phyloP scores from a whole-genome alignment of 2,797 vertebrate genomes.

The Oreortyx pictus region DNA sequence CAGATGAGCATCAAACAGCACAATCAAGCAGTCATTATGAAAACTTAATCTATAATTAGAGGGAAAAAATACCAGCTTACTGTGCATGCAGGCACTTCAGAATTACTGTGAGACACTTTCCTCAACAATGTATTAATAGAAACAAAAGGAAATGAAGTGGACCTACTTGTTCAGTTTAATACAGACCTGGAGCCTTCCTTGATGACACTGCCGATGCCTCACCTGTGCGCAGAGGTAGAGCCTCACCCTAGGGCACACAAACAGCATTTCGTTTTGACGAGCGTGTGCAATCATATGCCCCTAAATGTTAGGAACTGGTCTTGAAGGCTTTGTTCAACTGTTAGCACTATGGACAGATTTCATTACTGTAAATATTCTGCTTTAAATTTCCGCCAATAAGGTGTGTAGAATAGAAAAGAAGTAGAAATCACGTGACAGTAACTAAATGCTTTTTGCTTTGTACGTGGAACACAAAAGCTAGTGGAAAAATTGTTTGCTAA shows the following conservation, averaged over 20 bases:
- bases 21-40: background rate
- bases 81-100: background rate
- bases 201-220: background rate
- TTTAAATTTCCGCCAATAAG: background rate
- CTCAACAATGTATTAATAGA: background rate
- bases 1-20: background rate
- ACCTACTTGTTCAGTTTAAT: background rate
- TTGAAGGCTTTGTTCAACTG: background rate
- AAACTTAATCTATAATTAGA: background rate
- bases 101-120: background rate
- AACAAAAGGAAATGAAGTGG: background rate
- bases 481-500: background rate
- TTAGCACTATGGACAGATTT: background rate
- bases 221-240: background rate
- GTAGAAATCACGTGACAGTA: background rate
- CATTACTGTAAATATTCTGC: background rate
- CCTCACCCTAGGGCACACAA: background rate
- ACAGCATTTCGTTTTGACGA: background rate
- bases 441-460: background rate
- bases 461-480: background rate
- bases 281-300: background rate
- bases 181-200: background rate
- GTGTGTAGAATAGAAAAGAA: background rate
- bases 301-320: background rate
- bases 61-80: background rate